These are phyloP conservation scores for Rhea pennata DNA, from an alignment of 2,113 vertebrate species.

Conservation along the genomic window DNA sequence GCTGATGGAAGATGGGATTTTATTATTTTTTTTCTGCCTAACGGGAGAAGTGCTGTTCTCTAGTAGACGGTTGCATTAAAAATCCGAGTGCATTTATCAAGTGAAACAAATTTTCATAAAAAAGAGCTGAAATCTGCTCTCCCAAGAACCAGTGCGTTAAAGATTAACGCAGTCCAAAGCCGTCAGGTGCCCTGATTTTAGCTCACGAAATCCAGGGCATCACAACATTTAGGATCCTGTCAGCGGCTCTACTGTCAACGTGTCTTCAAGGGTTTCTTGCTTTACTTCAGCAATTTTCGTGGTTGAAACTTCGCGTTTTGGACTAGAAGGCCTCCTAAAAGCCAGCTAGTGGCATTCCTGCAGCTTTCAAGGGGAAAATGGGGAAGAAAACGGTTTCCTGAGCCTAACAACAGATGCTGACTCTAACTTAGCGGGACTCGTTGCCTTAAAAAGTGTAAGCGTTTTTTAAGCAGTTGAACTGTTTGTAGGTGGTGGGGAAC, in stretches of 20 bases:
- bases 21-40: background rate
- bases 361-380: fast-evolving
- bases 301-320: background rate
- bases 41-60: background rate
- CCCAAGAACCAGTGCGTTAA: background rate
- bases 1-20: background rate
- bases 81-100: background rate
- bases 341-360: background rate
- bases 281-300: background rate
- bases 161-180: background rate
- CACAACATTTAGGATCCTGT: background rate
- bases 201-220: background rate
- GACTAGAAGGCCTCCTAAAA: background rate
- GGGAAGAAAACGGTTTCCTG: background rate
- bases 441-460: background rate
- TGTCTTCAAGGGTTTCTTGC: background rate
- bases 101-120: background rate
- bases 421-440: fast-evolving
- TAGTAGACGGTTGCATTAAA: background rate
- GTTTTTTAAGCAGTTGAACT: background rate
- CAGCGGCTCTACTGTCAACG: background rate
- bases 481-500: background rate
- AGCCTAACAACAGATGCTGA: fast-evolving
- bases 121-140: background rate
- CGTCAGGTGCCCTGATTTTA: background rate